phyloP scores from a whole-genome alignment of 2,888 invertebrate genomes.

The Lithosia quadra region DNA sequence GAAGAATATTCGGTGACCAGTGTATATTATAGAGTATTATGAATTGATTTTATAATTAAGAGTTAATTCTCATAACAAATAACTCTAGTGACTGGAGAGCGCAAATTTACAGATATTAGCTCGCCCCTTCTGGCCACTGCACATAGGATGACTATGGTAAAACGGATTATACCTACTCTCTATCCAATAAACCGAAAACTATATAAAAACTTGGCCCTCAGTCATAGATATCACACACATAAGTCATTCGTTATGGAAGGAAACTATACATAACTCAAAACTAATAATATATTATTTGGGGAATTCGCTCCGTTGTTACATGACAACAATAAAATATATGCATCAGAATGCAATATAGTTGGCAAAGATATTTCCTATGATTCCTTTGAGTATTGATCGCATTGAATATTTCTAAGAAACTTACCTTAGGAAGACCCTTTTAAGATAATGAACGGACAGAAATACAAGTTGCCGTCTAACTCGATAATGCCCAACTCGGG shows the following conservation, averaged over 20 bases:
- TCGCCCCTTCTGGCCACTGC: no score
- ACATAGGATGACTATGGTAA: no score
- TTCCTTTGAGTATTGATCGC: not conserved
- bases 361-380: not conserved
- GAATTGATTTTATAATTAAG: no score
- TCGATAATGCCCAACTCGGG: slow-evolving; percentile 6
- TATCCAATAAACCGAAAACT: not conserved
- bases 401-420: slow-evolving; percentile 11
- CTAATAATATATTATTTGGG: slow-evolving; percentile 6
- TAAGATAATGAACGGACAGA: slow-evolving; percentile 14
- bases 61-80: no score
- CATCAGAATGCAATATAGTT: not conserved
- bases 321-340: not conserved
- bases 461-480: slow-evolving; percentile 6
- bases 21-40: no score
- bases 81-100: no score
- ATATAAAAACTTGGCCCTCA: not conserved
- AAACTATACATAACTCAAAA: not conserved
- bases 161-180: not conserved
- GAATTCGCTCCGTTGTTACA: not conserved
- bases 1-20: no score
- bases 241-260: slow-evolving; percentile 1
- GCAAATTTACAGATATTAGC: not conserved
- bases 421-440: slow-evolving; percentile 11
- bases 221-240: not conserved